These are phyloP conservation scores for Penaeus indicus DNA, from an alignment of 1,140 invertebrate species.

Conservation along the genomic window DNA sequence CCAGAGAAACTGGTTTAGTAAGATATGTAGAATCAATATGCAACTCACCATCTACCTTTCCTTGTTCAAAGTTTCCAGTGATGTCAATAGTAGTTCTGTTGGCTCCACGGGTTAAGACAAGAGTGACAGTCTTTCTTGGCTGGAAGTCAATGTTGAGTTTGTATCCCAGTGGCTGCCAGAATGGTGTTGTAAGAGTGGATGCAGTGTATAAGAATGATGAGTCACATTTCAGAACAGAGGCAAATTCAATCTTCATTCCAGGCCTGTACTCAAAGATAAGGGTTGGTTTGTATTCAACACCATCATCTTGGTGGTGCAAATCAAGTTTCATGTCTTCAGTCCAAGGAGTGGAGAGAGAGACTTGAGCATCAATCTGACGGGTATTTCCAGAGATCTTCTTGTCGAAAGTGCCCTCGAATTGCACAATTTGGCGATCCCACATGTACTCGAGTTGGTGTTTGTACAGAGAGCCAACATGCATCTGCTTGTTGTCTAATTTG, in stretches of 20 bases:
- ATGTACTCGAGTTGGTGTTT: background rate
- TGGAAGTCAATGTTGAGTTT: conserved; percentile 34
- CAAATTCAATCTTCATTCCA: conserved; percentile 10
- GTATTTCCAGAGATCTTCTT: conserved; percentile 16
- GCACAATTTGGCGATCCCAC: background rate
- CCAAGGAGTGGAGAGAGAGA: conserved; percentile 24
- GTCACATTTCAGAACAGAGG: background rate
- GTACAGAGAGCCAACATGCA: conserved; percentile 6
- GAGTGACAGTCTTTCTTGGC: conserved; percentile 1
- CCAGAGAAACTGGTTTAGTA: conserved; percentile 2
- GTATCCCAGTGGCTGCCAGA: conserved; percentile 52
- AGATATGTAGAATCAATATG: conserved; percentile 34
- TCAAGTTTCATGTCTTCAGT: conserved; percentile 24
- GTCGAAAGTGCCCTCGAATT: background rate
- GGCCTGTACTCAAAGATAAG: conserved; percentile 4
- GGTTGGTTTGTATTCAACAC: conserved; percentile 44
- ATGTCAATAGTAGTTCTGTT: conserved; percentile 38
- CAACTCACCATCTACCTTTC: background rate
- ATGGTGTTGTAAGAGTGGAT: conserved; percentile 39
- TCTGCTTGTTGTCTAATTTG: conserved; percentile 32
- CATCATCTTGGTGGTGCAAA: conserved; percentile 29
- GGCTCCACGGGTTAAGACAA: conserved; percentile 23
- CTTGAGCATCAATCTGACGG: conserved; percentile 26
- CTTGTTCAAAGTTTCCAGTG: conserved; percentile 9
- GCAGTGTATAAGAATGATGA: conserved; percentile 4